Evolutionary conservation across 1,140 invertebrate species (phyloP).

Genomic region (Trialeurodes vaporariorum): DNA sequence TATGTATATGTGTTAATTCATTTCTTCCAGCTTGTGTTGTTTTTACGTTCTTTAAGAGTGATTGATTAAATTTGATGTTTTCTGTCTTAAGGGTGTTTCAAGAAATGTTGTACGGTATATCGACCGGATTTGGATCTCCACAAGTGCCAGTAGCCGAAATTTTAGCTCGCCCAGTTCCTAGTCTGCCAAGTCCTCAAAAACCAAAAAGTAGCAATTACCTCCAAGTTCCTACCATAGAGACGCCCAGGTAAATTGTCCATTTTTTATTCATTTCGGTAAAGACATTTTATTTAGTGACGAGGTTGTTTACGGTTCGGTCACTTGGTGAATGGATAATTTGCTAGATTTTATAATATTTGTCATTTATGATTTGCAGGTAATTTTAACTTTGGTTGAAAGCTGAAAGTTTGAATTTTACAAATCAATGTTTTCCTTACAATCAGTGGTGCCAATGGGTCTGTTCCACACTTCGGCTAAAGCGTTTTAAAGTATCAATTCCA

Average conservation of each 20-base stretch:
- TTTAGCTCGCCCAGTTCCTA: constrained; percentile 69
- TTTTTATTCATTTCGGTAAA: not conserved
- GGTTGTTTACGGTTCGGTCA: no score
- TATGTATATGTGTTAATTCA: not conserved
- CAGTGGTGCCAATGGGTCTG: no score
- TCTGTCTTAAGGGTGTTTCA: constrained; percentile 52
- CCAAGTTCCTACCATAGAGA: constrained; percentile 63
- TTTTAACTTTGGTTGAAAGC: no score
- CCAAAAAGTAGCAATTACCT: constrained; percentile 86
- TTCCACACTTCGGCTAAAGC: no score
- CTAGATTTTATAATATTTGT: not conserved
- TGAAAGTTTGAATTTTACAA: no score
- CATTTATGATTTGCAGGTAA: no score
- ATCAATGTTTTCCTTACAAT: no score
- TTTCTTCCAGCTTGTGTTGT: not conserved
- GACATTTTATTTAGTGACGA: no score
- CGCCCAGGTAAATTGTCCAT: constrained; percentile 42
- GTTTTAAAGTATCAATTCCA: no score
- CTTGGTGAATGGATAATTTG: no score
- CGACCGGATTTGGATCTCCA: constrained; percentile 83
- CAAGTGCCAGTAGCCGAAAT: constrained; percentile 83
- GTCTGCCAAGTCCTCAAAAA: constrained; percentile 66
- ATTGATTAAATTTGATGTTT: constrained; percentile 5
- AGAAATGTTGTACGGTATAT: constrained; percentile 91
- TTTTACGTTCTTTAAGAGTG: constrained; percentile 2